phyloP scores from a whole-genome alignment of 2,888 invertebrate species.

The Ormyrus thymus region DNA sequence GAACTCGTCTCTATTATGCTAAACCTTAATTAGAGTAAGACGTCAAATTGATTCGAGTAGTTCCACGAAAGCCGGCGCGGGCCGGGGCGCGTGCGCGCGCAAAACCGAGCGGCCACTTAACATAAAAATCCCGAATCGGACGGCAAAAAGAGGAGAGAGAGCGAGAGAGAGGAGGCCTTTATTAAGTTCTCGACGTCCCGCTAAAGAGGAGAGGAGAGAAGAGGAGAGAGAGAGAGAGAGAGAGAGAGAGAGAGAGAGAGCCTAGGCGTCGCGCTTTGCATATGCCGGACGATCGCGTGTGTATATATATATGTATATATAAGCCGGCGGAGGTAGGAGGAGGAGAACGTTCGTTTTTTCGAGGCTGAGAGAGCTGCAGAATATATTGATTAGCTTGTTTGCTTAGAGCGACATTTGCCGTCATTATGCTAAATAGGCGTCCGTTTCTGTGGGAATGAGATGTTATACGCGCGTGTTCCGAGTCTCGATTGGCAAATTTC shows the following conservation, averaged over 20 bases:
- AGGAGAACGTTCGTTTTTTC: not conserved
- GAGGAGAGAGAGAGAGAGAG: constrained; percentile 1
- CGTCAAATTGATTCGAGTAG: constrained; percentile 53
- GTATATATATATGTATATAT: not conserved
- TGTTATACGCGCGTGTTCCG: too few species aligned
- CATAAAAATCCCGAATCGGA: constrained; percentile 45
- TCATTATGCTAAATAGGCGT: constrained; percentile 18
- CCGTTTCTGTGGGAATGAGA: not conserved
- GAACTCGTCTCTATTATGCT: constrained; percentile 46
- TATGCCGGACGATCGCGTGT: constrained; percentile 27
- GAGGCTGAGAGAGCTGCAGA: not conserved
- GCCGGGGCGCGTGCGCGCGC: constrained; percentile 5
- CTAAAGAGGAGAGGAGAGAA: constrained; percentile 27
- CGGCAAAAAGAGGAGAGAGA: not conserved
- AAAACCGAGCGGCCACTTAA: constrained; percentile 25
- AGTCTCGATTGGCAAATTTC: too few species aligned
- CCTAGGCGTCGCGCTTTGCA: constrained; percentile 28
- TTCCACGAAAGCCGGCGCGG: constrained; percentile 27
- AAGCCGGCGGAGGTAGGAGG: not conserved
- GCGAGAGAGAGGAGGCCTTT: constrained; percentile 41
- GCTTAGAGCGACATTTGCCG: constrained; percentile 31
- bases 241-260: not conserved
- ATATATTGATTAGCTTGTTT: constrained; percentile 43
- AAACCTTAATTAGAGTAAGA: constrained; percentile 56
- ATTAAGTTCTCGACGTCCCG: constrained; percentile 41